A percentile compares a stretch with the other conserved stretches of the same genome.
These are phyloP conservation scores for Hepsetus odoe DNA, from an alignment of 2,113 vertebrate species.

Conservation along the genomic window DNA sequence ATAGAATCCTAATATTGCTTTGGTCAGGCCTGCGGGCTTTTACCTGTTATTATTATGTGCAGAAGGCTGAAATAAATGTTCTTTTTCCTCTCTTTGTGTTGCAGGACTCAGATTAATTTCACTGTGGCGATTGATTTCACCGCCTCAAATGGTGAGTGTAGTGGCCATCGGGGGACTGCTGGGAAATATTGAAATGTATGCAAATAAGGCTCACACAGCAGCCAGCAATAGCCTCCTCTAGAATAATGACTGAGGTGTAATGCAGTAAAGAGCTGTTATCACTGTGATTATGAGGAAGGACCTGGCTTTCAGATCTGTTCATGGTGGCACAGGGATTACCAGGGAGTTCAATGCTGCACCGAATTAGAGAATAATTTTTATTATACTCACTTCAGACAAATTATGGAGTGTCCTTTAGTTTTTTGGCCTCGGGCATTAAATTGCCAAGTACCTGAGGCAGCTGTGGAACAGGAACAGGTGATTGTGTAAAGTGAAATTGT, in stretches of 20 bases:
- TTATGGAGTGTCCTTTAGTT: slow-evolving; percentile 14
- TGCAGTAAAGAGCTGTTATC: slow-evolving; percentile 51
- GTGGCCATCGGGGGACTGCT: slow-evolving; percentile 15
- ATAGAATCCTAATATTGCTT: slow-evolving; percentile 18
- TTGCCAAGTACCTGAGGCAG: neutral
- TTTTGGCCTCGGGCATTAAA: slow-evolving; percentile 8
- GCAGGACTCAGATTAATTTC: slow-evolving; percentile 98
- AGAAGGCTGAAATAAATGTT: slow-evolving; percentile 45
- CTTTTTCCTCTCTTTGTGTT: slow-evolving; percentile 68
- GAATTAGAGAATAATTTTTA: slow-evolving; percentile 35
- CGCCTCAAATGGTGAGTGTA: slow-evolving; percentile 93
- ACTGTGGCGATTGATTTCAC: slow-evolving; percentile 99
- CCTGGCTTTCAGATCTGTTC: slow-evolving; percentile 42
- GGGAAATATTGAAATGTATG: slow-evolving; percentile 65
- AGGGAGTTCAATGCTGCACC: slow-evolving; percentile 10
- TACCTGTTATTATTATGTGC: slow-evolving; percentile 5
- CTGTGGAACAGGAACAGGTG: neutral
- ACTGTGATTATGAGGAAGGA: slow-evolving; percentile 43
- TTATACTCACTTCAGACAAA: slow-evolving; percentile 16
- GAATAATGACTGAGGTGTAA: slow-evolving; percentile 53
- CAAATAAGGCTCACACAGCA: slow-evolving; percentile 59
- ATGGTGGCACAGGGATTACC: slow-evolving; percentile 17
- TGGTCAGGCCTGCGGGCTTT: neutral
- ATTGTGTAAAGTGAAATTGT: neutral
- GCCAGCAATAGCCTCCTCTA: slow-evolving; percentile 62